Conservation (phyloP, 1,140 invertebrate genomes). For the Drosophila nebulosa region DNA sequence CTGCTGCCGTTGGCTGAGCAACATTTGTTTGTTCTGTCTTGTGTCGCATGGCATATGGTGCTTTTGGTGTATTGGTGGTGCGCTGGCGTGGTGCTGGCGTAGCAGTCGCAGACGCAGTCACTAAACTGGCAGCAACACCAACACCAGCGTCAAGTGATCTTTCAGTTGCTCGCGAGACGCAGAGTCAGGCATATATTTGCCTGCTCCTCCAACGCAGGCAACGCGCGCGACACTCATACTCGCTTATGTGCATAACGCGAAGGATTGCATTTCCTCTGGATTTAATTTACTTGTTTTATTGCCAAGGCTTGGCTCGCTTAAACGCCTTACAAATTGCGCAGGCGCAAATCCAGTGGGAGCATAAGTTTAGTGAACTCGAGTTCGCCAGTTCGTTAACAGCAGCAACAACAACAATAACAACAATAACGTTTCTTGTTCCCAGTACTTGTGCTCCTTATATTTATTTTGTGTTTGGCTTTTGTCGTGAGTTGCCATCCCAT, state of each 20-base stretch:
- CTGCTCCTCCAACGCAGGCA: conserved; percentile 47
- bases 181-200: conserved; percentile 56
- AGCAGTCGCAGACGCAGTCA: conserved; percentile 21
- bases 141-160: conserved; percentile 38
- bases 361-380: conserved; percentile 62
- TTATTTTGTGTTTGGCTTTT: background rate
- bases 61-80: background rate
- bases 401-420: background rate
- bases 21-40: conserved; percentile 27
- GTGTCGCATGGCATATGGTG: background rate
- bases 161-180: conserved; percentile 61
- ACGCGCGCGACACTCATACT: conserved; percentile 4
- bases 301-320: conserved; percentile 53
- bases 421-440: background rate
- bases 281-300: conserved; percentile 13
- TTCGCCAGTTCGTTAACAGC: conserved; percentile 24
- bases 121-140: conserved; percentile 30
- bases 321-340: conserved; percentile 62
- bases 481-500: conserved; percentile 9
- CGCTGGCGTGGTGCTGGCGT: background rate
- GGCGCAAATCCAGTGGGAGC: conserved; percentile 30
- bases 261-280: conserved; percentile 29
- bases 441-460: conserved; percentile 26
- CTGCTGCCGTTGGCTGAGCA: conserved; percentile 19
- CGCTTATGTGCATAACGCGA: conserved; percentile 14